Conservation (phyloP, 2,113 vertebrate genomes). For the Peromyscus maniculatus region DNA sequence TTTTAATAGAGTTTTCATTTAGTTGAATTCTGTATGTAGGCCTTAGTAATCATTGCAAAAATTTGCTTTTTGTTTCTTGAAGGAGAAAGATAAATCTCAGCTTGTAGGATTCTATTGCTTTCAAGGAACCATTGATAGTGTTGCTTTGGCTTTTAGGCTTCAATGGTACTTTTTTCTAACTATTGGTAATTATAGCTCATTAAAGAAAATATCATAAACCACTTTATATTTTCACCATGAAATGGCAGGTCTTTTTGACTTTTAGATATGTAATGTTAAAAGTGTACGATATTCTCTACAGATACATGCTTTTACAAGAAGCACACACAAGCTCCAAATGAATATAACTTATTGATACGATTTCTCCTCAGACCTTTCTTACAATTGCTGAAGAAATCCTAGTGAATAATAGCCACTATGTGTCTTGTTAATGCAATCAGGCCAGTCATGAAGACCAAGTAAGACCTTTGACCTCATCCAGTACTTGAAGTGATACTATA, state of each 20-base stretch:
- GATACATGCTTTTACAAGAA: background rate
- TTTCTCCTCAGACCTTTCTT: conserved; percentile 7
- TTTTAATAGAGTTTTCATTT: conserved; percentile 14
- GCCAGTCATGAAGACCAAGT: background rate
- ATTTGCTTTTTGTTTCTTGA: background rate
- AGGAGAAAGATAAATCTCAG: background rate
- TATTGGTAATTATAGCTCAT: background rate
- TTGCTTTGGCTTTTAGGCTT: conserved; percentile 33
- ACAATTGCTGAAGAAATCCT: background rate
- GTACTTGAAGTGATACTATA: background rate
- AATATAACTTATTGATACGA: background rate
- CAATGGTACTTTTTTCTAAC: background rate
- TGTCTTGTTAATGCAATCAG: background rate
- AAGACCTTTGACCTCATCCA: background rate
- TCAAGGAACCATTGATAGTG: background rate
- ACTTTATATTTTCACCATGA: background rate
- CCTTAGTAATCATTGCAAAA: background rate
- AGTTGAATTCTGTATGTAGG: background rate
- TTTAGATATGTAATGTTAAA: background rate
- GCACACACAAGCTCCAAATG: background rate
- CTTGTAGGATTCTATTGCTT: background rate
- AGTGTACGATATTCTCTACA: background rate
- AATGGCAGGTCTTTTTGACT: background rate
- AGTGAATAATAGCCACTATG: background rate
- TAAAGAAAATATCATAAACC: background rate